Base-by-base conservation (phyloP, 2,888 invertebrate genomes). In the Thereva unica region DNA sequence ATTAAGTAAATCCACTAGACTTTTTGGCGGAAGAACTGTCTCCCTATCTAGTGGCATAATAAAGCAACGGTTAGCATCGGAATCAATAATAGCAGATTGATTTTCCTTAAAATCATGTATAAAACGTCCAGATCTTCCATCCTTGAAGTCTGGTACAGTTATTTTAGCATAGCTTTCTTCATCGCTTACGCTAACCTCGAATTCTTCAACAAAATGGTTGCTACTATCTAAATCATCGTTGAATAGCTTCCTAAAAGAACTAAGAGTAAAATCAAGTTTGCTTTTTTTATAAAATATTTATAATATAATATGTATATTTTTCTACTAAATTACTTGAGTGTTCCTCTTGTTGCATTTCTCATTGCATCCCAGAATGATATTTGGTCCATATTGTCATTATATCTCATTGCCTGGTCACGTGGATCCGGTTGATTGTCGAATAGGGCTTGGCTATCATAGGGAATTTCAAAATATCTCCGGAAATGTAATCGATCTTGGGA, bases 41-140 rank as follows among this genome's bases (percentile, higher is more conserved):
- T 85, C 84, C 40, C 90, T 86, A 82, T 96, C 91, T 76, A 97
- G 82, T 0, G 92, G 90, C 92, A 95, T 93, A 12, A 94, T 86
- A 82, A 95, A 97, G 83, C 97, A 97, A 38, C 92, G 88, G 63
- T 83, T 82, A 44, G 86, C 85, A 67, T 87, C 87, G 10, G 85
- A 81, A 80, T 95, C 94, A 68, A 93, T 87, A 70, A 95, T 94
- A 75, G 88, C 88, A 42, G 89, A 87, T 63, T 84, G 80, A 73
- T 89, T 89, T 72, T 87, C 86, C 72, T 88, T 89, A 78, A 97
- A 97, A 81, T 97, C 96, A 75, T 97, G 97, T 73, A 97, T 89
- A 77, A 96, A 95, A 70, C 92, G 86, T 64, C 95, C 93, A 53
- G 86, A 86, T 42, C 90, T 86, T 1, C 93, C 93, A 71, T 91